Evolutionary conservation across 2,113 vertebrate genomes (phyloP).

Genomic region (Pimephales promelas): DNA sequence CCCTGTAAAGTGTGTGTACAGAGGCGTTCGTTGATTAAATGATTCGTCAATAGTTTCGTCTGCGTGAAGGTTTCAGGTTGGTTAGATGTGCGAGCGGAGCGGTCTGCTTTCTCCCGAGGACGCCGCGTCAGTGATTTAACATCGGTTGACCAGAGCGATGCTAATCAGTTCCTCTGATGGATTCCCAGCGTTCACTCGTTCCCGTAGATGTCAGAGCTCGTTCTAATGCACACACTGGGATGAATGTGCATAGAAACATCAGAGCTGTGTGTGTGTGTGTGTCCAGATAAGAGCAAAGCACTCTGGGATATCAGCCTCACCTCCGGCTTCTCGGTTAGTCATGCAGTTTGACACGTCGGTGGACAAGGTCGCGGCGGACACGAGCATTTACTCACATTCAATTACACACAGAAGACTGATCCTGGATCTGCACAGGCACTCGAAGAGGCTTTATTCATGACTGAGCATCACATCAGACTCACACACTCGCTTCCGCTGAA

Average conservation of each 20-base stretch:
- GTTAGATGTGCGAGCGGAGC: accelerated
- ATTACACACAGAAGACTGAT: background rate
- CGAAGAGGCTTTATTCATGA: background rate
- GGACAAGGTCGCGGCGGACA: constrained; percentile 35
- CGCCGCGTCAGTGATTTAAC: background rate
- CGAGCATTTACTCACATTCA: constrained; percentile 7
- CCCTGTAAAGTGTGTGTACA: too few relatives aligned
- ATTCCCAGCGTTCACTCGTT: background rate
- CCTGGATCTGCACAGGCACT: background rate
- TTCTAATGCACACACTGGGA: background rate
- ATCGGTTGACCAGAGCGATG: background rate
- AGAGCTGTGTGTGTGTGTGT: background rate
- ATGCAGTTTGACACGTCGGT: constrained; percentile 13
- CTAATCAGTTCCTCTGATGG: background rate
- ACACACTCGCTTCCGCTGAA: too few relatives aligned
- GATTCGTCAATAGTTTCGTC: background rate
- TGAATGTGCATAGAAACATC: background rate
- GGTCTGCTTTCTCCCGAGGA: background rate
- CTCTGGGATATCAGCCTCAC: constrained; percentile 35
- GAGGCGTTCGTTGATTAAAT: background rate
- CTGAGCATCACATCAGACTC: background rate
- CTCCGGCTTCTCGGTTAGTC: constrained; percentile 37
- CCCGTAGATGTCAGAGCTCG: background rate
- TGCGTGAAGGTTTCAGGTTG: background rate
- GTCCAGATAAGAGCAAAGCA: constrained; percentile 47